Base-by-base conservation (phyloP, 2,888 invertebrate species). In the Volucella zonaria region DNA sequence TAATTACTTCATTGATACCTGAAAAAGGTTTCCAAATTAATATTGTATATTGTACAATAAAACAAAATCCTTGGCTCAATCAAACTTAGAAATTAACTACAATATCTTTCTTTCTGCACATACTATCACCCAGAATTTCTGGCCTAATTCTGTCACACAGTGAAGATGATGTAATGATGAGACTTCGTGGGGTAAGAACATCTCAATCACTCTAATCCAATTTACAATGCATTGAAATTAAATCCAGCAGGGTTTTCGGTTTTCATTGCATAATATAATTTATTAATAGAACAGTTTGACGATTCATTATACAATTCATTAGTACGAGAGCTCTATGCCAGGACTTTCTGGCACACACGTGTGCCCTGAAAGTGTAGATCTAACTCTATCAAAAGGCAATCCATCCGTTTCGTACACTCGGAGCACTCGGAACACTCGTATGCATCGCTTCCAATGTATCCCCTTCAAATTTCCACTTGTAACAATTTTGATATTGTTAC, bases 241-340 rank as follows among this genome's bases (percentile, higher is more conserved):
- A 15, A 47, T 10, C 15, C 42, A 43, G 15, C 49, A 14, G 43
- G 31, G 31, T 31, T 23, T 23, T 23, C 18, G 61, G 23, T 66
- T 77, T 66, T 67, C 64, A 58, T 56, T 67, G 38, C 14, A 56
- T 43, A 58, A 76, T 67, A 74, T 67, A 74, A 82, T 78, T 82
- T 78, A 78, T 68, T 78, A 82, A 74, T 68, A 49, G 23, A 82
- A 82, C 78, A 78, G 62, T 82, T 82, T 74, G 67, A 56, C 58
- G 68, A 56, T 68, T 78, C 78, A 74, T 82, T 78, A 74, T 64
- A 52, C 78, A 78, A 68, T 74, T 78, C 78, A 74, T 67, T 78
- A 68, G 71, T 12, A 61, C 40, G 18, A 42, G 45, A 38, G 52
- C 9, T 52, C 45, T 51, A 31, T 52, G 38, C 18, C 40, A 14